A percentile compares a stretch with the other conserved stretches of the same genome.
Evolutionary conservation across 1,140 invertebrate species (phyloP).

Genomic region (Cryptotermes secundus): DNA sequence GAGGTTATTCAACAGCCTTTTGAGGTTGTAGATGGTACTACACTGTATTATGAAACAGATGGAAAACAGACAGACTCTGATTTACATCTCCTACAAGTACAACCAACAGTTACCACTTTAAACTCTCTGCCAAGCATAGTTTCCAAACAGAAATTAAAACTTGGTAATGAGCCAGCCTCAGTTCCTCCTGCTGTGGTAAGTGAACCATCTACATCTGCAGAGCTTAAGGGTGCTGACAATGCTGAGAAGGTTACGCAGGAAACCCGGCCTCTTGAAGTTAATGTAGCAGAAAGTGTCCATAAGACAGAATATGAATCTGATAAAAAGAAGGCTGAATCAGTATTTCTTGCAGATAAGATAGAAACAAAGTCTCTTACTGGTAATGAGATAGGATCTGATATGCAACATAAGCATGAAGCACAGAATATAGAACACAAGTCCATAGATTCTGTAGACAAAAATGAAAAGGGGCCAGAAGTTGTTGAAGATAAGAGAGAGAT

Average conservation of each 20-base stretch:
- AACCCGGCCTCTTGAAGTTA: background rate
- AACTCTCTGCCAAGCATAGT: constrained; percentile 33
- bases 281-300: background rate
- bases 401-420: background rate
- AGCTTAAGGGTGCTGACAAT: background rate
- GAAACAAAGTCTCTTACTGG: background rate
- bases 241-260: constrained; percentile 13
- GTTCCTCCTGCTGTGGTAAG: background rate
- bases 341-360: no score
- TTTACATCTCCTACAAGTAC: background rate
- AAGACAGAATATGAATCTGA: background rate
- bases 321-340: no score
- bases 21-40: constrained; percentile 53
- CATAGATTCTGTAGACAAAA: background rate
- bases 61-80: constrained; percentile 31
- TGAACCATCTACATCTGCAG: background rate
- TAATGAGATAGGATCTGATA: background rate
- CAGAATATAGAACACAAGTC: background rate
- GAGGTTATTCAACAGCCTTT: constrained; percentile 43
- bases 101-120: background rate
- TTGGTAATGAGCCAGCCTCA: background rate
- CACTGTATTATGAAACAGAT: constrained; percentile 42
- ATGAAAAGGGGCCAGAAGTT: background rate
- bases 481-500: background rate
- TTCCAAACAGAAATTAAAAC: constrained; percentile 25